phyloP scores from a whole-genome alignment of 2,888 invertebrate species.

The Petrolisthes cinctipes region DNA sequence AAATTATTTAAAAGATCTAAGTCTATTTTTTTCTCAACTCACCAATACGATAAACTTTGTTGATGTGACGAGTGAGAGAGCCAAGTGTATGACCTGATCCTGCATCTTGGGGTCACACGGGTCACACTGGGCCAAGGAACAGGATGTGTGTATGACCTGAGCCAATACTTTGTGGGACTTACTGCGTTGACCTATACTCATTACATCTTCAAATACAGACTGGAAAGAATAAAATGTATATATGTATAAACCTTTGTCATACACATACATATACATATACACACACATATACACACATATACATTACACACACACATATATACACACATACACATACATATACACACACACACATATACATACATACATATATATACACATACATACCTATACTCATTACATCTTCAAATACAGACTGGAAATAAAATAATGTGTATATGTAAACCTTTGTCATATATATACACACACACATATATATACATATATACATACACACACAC shows the following conservation, averaged over 20 bases:
- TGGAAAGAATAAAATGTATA: not conserved
- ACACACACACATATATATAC: too few relatives aligned
- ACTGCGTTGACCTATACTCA: conserved; percentile 38
- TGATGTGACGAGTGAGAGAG: conserved; percentile 39
- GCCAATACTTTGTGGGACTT: conserved; percentile 52
- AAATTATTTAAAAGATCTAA: too few relatives aligned
- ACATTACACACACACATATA: not conserved
- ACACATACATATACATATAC: too few relatives aligned
- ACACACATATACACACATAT: too few relatives aligned
- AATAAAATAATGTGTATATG: not conserved
- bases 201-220: conserved; percentile 55
- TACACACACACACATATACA: too few relatives aligned
- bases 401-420: not conserved
- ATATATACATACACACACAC: too few relatives aligned
- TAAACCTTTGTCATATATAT: too few relatives aligned
- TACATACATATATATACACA: not conserved
- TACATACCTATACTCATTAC: not conserved
- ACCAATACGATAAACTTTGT: conserved; percentile 51
- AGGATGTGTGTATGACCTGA: conserved; percentile 48
- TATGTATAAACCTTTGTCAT: too few relatives aligned
- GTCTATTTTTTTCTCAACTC: too few relatives aligned
- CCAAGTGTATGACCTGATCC: conserved; percentile 56
- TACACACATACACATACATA: too few relatives aligned
- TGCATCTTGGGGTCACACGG: conserved; percentile 46
- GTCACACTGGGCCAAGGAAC: conserved; percentile 39